A percentile compares a stretch with the other conserved stretches of the same genome.
Evolutionary conservation across 1,140 invertebrate species (phyloP).

Genomic region (Drosophila orosa): DNA sequence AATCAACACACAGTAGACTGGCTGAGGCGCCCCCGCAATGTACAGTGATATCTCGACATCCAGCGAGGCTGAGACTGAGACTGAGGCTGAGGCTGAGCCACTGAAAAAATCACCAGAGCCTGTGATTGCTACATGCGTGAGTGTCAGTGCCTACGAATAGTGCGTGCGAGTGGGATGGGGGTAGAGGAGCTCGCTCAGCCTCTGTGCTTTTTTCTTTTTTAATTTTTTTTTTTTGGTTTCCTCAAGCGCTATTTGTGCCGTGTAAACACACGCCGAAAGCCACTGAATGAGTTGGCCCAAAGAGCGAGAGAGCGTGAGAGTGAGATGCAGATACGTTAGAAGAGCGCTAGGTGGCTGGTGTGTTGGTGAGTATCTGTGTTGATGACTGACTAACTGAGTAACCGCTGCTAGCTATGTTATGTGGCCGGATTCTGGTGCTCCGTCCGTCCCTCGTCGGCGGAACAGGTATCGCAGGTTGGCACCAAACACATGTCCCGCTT

Average conservation of each 20-base stretch:
- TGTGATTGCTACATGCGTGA: slow-evolving; percentile 53
- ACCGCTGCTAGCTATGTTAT: slow-evolving; percentile 58
- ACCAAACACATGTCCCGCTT: slow-evolving; percentile 73
- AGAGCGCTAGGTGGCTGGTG: slow-evolving; percentile 40
- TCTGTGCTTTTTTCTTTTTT: slow-evolving; percentile 6
- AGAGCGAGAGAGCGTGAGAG: slow-evolving; percentile 41
- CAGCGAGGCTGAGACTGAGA: slow-evolving; percentile 39
- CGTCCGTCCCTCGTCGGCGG: slow-evolving; percentile 58
- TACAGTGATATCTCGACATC: slow-evolving; percentile 57
- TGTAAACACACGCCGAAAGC: slow-evolving; percentile 33
- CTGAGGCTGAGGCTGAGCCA: slow-evolving; percentile 38
- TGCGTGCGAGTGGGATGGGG: slow-evolving; percentile 19
- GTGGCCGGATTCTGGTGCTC: slow-evolving; percentile 73
- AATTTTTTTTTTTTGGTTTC: slow-evolving; percentile 51
- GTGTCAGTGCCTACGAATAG: slow-evolving; percentile 5
- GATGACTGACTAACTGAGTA: slow-evolving; percentile 80
- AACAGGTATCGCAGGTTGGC: slow-evolving; percentile 81
- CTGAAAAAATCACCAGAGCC: slow-evolving; percentile 57
- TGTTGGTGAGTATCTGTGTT: slow-evolving; percentile 48
- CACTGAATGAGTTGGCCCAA: slow-evolving; percentile 33
- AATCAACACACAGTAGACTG: slow-evolving; percentile 34
- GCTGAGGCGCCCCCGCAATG: slow-evolving; percentile 54
- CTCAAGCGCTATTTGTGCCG: slow-evolving; percentile 47
- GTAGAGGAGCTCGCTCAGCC: slow-evolving; percentile 8
- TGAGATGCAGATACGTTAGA: slow-evolving; percentile 53